Conservation (phyloP, 2,797 vertebrate species). For the Apogon talboti region DNA sequence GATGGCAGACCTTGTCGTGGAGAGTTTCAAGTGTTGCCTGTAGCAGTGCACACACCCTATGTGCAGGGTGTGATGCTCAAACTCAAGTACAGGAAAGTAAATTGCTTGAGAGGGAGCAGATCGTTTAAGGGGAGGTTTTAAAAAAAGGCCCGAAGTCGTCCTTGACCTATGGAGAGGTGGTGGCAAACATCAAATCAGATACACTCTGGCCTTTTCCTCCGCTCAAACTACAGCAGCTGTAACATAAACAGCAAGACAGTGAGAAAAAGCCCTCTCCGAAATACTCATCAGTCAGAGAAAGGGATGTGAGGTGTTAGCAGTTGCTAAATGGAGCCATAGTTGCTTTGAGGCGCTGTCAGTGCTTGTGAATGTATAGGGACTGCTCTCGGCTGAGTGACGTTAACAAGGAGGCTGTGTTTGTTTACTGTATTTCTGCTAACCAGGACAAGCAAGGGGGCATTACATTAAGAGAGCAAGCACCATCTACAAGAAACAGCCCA, state of each 20-base stretch:
- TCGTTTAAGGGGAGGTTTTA: conserved; percentile 22
- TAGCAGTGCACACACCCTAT: conserved; percentile 1
- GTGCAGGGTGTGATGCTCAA: conserved; percentile 22
- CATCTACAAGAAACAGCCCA: conserved; percentile 19
- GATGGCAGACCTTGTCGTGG: conserved; percentile 24
- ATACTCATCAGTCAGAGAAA: conserved; percentile 35
- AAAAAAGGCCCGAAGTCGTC: conserved; percentile 39
- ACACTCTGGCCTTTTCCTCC: conserved; percentile 23
- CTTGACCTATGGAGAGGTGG: conserved; percentile 37
- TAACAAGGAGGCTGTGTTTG: conserved; percentile 40
- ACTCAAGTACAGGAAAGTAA: conserved; percentile 37
- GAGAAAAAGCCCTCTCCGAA: background rate
- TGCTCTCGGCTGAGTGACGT: background rate
- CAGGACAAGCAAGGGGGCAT: conserved; percentile 37
- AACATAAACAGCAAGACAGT: conserved; percentile 15
- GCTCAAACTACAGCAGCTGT: background rate
- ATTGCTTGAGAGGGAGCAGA: conserved; percentile 14
- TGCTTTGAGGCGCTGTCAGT: conserved; percentile 24
- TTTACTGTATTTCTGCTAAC: conserved; percentile 46
- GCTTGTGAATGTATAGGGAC: conserved; percentile 26
- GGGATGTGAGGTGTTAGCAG: conserved; percentile 40
- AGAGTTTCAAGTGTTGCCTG: conserved; percentile 29
- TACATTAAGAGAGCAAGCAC: conserved; percentile 32
- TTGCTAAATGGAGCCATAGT: conserved; percentile 35
- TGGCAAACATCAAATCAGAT: conserved; percentile 47